Percentiles rank a stretch among this genome's conserved stretches.
phyloP scores from a whole-genome alignment of 2,113 vertebrate genomes.

The Dolichotis patagonum region DNA sequence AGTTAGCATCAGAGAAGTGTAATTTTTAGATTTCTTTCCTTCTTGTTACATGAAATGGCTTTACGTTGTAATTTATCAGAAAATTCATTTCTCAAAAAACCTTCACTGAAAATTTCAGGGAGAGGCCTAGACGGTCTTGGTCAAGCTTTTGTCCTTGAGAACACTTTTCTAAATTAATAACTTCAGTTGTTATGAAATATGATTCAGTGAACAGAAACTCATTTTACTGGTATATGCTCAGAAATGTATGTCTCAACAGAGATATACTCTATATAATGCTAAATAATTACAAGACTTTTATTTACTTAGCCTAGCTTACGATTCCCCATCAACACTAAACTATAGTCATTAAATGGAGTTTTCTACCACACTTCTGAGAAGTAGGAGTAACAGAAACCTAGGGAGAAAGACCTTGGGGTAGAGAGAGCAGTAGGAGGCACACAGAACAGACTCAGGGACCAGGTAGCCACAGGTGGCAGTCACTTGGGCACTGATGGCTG shows the following conservation, averaged over 20 bases:
- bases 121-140: not conserved
- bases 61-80: constrained; percentile 38
- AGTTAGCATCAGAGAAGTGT: not conserved
- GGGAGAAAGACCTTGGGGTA: not conserved
- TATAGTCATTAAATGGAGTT: not conserved
- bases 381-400: not conserved
- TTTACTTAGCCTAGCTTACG: not conserved
- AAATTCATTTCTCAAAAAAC: constrained; percentile 19
- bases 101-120: not conserved
- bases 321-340: not conserved
- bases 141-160: constrained; percentile 49
- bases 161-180: constrained; percentile 57
- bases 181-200: constrained; percentile 23
- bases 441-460: rapidly evolving
- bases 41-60: not conserved
- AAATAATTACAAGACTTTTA: constrained; percentile 13
- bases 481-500: not conserved
- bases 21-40: not conserved
- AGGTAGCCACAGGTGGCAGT: rapidly evolving
- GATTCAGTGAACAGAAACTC: constrained; percentile 53
- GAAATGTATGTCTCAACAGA: constrained; percentile 45
- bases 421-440: too few species aligned
- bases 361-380: not conserved
- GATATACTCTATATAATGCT: constrained; percentile 19
- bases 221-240: constrained; percentile 33